Evolutionary conservation across 2,113 vertebrate species (phyloP).

Genomic region (Onychorhynchus coronatus): DNA sequence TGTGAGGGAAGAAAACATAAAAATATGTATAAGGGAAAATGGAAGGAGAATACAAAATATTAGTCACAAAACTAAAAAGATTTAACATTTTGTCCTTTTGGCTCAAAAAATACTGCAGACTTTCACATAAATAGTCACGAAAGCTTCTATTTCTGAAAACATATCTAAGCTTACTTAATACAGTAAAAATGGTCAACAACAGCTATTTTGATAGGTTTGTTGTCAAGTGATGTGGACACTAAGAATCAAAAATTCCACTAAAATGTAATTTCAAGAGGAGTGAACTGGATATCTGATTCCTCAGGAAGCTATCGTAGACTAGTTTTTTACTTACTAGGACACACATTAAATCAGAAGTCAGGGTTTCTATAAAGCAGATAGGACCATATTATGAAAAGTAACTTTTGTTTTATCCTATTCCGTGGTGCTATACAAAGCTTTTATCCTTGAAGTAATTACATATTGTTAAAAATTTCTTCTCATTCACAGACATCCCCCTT

Average conservation of each 20-base stretch:
- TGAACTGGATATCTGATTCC: neutral
- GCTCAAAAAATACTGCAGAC: neutral
- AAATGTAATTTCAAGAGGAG: neutral
- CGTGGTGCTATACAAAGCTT: neutral
- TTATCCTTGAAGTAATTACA: neutral
- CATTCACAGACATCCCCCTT: fast-evolving
- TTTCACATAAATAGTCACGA: neutral
- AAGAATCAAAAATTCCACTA: neutral
- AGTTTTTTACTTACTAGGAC: neutral
- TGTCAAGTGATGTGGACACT: neutral
- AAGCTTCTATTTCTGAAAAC: neutral
- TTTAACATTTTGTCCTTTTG: neutral
- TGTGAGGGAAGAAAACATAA: neutral
- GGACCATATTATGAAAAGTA: neutral
- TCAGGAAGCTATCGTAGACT: fast-evolving
- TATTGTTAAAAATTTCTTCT: neutral
- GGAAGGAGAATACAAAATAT: neutral
- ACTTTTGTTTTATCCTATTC: neutral
- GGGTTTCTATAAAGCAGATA: neutral
- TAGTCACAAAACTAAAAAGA: neutral
- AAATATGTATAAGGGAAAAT: neutral
- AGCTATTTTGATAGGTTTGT: neutral
- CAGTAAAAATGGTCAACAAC: neutral
- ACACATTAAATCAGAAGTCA: neutral
- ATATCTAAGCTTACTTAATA: neutral